A percentile compares a stretch with the other conserved stretches of the same genome.
phyloP scores from a whole-genome alignment of 1,140 invertebrate species.

The Aethina tumida region DNA sequence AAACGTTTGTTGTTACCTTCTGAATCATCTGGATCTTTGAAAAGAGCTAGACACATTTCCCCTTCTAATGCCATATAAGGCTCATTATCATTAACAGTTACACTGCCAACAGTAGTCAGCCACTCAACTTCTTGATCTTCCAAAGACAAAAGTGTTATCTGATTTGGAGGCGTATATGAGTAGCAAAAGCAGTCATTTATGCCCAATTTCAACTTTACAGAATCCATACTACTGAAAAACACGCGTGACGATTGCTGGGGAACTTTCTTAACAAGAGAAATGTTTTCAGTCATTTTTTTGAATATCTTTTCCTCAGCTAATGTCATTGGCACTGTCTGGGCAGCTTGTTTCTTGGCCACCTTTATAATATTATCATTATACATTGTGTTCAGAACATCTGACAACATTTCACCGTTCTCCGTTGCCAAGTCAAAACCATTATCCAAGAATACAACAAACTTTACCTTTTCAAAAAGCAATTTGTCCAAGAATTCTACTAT shows the following conservation, averaged over 20 bases:
- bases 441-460: constrained; percentile 14
- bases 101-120: constrained; percentile 3
- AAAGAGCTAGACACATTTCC: constrained; percentile 13
- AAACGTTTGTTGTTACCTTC: constrained; percentile 8
- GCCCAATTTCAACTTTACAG: constrained; percentile 9
- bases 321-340: neutral
- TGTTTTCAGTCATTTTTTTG: neutral
- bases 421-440: neutral
- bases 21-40: constrained; percentile 4
- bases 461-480: constrained; percentile 7
- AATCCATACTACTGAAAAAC: constrained; percentile 9
- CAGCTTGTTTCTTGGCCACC: too few species aligned
- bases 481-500: constrained; percentile 1
- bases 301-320: neutral
- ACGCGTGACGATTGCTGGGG: neutral
- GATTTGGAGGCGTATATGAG: constrained; percentile 2
- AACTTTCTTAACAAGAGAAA: neutral
- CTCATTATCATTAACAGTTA: constrained; percentile 1
- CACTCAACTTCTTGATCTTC: constrained; percentile 3
- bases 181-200: constrained; percentile 7
- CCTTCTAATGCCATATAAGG: constrained; percentile 9
- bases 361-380: too few species aligned
- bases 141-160: constrained; percentile 7
- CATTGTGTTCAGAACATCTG: too few species aligned
- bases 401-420: neutral